phyloP scores from a whole-genome alignment of 2,797 vertebrate species.

The Holocentrus rufus region DNA sequence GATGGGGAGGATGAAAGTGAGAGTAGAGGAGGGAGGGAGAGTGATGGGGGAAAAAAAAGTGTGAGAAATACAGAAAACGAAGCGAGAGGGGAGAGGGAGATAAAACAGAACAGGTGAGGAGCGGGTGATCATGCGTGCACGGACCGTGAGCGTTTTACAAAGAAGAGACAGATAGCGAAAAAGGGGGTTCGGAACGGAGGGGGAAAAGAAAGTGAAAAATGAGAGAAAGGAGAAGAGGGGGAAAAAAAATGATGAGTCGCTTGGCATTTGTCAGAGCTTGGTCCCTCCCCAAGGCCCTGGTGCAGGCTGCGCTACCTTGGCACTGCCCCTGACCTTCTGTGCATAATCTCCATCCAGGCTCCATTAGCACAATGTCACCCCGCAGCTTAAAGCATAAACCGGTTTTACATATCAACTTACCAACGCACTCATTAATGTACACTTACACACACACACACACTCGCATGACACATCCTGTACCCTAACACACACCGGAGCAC shows the following conservation, averaged over 20 bases:
- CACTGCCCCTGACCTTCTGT: constrained; percentile 33
- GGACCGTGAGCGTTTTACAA: constrained; percentile 56
- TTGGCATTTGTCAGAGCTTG: constrained; percentile 24
- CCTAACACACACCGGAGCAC: constrained; percentile 4
- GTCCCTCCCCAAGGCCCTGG: background rate
- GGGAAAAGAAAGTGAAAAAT: background rate
- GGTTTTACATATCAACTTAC: constrained; percentile 38
- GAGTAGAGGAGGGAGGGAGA: background rate
- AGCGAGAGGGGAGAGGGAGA: constrained; percentile 38
- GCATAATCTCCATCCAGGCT: constrained; percentile 39
- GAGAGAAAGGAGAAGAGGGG: constrained; percentile 12
- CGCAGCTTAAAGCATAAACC: background rate
- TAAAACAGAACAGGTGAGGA: constrained; percentile 35
- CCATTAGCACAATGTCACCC: constrained; percentile 41
- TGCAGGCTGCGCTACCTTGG: constrained; percentile 46
- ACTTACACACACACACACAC: constrained; percentile 15
- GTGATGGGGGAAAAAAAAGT: constrained; percentile 10
- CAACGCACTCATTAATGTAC: constrained; percentile 12
- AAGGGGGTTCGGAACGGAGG: constrained; percentile 13
- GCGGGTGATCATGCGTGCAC: constrained; percentile 27
- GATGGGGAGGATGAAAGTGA: background rate
- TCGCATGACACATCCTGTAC: background rate
- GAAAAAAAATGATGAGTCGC: constrained; percentile 23
- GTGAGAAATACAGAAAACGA: constrained; percentile 42
- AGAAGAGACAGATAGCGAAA: constrained; percentile 30